Percentiles rank a stretch among this genome's conserved stretches.
phyloP scores from a whole-genome alignment of 2,797 vertebrate genomes.

The Lepidocolaptes lacrymiger region DNA sequence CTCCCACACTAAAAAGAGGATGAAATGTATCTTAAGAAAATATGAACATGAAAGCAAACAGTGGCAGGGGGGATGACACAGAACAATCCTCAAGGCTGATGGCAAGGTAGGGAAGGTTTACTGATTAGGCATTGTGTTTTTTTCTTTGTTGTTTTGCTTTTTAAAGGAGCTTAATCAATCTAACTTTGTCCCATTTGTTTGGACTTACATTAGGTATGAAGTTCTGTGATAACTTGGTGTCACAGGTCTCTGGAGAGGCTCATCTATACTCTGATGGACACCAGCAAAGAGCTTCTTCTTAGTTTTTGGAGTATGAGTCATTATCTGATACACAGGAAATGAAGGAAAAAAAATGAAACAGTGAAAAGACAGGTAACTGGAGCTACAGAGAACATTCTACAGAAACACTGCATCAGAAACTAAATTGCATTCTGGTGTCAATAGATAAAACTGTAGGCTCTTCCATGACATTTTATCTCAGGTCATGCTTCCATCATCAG shows the following conservation, averaged over 20 bases:
- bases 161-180: not conserved
- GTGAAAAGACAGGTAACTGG: not conserved
- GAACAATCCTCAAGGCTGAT: not conserved
- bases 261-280: conserved; percentile 76
- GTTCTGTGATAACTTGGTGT: conserved; percentile 86
- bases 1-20: not conserved
- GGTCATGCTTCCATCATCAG: not conserved
- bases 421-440: not conserved
- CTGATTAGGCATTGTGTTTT: not conserved
- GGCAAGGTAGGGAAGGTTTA: not conserved
- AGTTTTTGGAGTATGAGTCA: conserved; percentile 89
- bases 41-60: not conserved
- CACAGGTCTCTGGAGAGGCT: conserved; percentile 89
- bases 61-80: not conserved
- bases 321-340: conserved; percentile 81
- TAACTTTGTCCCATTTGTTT: not conserved
- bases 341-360: not conserved
- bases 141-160: not conserved
- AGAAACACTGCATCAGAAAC: not conserved
- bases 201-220: conserved; percentile 71
- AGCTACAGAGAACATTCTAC: not conserved
- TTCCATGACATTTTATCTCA: not conserved
- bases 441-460: not conserved
- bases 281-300: conserved; percentile 78
- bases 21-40: not conserved